Evolutionary conservation across 2,797 vertebrate species (phyloP).

Genomic region (Telmatherina bonti): DNA sequence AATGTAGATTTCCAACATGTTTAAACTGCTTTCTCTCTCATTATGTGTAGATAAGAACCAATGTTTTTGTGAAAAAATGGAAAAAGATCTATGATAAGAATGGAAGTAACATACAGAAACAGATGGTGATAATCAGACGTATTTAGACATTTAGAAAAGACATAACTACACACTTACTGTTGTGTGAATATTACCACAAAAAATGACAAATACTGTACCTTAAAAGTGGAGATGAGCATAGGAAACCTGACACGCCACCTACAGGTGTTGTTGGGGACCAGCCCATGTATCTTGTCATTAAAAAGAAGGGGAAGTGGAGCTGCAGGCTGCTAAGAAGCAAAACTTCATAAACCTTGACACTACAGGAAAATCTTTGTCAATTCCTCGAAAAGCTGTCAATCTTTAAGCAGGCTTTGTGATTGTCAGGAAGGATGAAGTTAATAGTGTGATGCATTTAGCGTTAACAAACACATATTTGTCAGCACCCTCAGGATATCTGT

Average conservation of each 20-base stretch:
- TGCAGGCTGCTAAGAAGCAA: background rate
- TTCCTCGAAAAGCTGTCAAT: slow-evolving; percentile 15
- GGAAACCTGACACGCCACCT: background rate
- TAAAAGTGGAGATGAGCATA: background rate
- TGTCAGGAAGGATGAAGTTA: slow-evolving; percentile 18
- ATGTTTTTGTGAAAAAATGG: too few species aligned
- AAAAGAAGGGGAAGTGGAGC: slow-evolving; percentile 1
- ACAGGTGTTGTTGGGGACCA: background rate
- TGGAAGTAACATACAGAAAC: background rate
- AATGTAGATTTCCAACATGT: background rate
- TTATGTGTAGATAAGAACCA: background rate
- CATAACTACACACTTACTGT: background rate
- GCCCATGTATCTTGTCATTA: background rate
- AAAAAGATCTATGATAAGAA: too few species aligned
- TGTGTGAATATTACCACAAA: background rate
- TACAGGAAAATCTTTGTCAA: slow-evolving; percentile 7
- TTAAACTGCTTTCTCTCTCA: background rate
- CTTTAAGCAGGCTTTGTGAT: background rate
- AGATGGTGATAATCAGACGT: too few species aligned
- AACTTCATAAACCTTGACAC: slow-evolving; percentile 12
- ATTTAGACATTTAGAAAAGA: background rate
- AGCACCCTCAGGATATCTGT: slow-evolving; percentile 38
- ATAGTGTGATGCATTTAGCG: slow-evolving; percentile 16
- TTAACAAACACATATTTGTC: slow-evolving; percentile 37
- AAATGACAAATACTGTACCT: background rate